These are phyloP conservation scores for Andricus curvator DNA, from an alignment of 2,888 invertebrate genomes.

Conservation along the genomic window DNA sequence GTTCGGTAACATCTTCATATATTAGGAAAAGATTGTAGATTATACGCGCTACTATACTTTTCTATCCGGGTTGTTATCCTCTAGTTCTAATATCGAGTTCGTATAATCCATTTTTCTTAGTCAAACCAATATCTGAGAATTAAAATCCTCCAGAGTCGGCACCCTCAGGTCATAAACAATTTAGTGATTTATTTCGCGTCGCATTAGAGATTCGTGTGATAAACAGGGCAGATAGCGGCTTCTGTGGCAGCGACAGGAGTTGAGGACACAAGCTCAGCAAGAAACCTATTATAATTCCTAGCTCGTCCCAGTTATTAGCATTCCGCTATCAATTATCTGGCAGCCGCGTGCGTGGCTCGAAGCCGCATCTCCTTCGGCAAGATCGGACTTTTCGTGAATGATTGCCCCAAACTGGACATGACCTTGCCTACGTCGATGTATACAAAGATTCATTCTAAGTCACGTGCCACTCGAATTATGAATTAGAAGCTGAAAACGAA, in stretches of 20 bases:
- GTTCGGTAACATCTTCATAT: no score
- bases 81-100: no score
- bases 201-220: constrained; percentile 17
- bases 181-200: neutral
- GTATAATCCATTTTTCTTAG: no score
- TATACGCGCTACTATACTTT: no score
- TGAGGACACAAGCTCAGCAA: constrained; percentile 58
- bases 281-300: constrained; percentile 74
- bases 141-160: no score
- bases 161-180: neutral
- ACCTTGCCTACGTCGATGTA: neutral
- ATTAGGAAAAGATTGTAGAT: no score
- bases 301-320: constrained; percentile 75
- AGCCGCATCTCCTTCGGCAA: constrained; percentile 51
- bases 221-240: constrained; percentile 3
- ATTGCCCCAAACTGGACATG: constrained; percentile 42
- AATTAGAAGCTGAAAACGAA: neutral
- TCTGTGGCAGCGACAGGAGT: constrained; percentile 41
- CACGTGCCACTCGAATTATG: neutral
- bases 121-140: no score
- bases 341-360: constrained; percentile 59
- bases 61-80: no score
- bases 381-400: constrained; percentile 55
- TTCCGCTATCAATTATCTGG: constrained; percentile 75
- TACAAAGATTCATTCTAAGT: neutral